Base-by-base conservation (phyloP, 2,797 vertebrate genomes). In the Lophius americanus region DNA sequence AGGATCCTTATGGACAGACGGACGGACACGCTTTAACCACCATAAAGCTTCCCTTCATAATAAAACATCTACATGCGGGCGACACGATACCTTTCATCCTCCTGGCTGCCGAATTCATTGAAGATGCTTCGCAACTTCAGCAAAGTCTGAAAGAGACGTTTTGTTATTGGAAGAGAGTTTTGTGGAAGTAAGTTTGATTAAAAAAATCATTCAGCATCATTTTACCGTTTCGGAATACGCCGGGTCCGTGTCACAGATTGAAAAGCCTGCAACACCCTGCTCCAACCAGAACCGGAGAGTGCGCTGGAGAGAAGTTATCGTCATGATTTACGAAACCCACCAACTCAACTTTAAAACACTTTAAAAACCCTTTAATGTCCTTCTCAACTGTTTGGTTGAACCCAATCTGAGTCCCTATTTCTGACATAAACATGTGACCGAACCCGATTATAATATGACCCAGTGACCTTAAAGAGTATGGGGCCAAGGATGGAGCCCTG, bases 251-350 rank as follows among this genome's bases (percentile, higher is more conserved):
- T 92, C 91, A 67, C 94, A 94, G 60, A 94, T 91, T 1, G 63
- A 76, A 83, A 94, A 93, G 11, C 94, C 93, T 9, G 91, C 91
- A 10, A 90, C 89, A 3, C 91, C 93, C 39, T 89, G 85, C 42
- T 91, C 85, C 86, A 94, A 79, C 94, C 91, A 94, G 73, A 91
- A 92, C 51, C 63, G 70, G 7, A 93, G 60, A 1, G 71, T 64
- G 54, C 70, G 7, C 93, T 94, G 73, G 38, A 11, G 54, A 23
- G 44, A 58, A 23, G 32, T 4, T 2, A 0, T 9, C 3, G 12
- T 11, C 4, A 39, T 1, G 9, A 55, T 66, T 61, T 7, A 32
- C 36, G 2, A 55, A 46, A 55, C 44, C 38, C n/a, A 47, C 12
- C 9, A 7, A 13, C 23, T 23, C 23, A 23, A 23, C 23, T 23